Percentiles rank a stretch among this genome's conserved stretches.
phyloP scores from a whole-genome alignment of 2,888 invertebrate species.

The Eupithecia centaureata region DNA sequence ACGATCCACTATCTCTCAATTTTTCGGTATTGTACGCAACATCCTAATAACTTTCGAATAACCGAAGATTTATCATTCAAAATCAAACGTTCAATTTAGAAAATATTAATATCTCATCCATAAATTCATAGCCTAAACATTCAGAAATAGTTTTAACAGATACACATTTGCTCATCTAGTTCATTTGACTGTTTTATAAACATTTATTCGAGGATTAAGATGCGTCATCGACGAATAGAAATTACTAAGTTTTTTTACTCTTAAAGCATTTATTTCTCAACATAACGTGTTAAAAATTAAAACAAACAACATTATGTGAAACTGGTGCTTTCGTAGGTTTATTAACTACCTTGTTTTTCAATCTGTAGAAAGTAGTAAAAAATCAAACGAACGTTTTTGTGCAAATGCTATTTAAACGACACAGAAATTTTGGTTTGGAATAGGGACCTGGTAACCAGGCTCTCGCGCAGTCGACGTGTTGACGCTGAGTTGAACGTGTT shows the following conservation, averaged over 20 bases:
- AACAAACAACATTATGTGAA: no score
- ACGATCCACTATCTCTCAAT: not conserved
- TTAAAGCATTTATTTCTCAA: not conserved
- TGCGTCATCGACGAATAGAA: not conserved
- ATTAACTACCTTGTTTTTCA: no score
- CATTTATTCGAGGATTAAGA: not conserved
- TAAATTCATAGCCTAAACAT: constrained; percentile 1
- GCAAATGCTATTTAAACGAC: no score
- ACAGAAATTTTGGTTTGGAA: no score
- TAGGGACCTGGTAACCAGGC: no score
- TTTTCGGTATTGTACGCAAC: not conserved
- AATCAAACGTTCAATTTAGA: not conserved
- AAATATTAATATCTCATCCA: constrained; percentile 1
- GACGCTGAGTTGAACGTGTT: no score
- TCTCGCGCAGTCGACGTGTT: no score
- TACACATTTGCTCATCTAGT: not conserved
- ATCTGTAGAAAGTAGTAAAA: no score
- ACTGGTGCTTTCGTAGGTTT: no score
- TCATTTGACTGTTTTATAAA: not conserved
- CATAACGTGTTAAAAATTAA: no score
- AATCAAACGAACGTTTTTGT: no score
- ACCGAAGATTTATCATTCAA: not conserved
- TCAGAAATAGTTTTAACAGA: constrained; percentile 3
- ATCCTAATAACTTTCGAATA: not conserved
- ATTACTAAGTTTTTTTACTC: not conserved